phyloP scores from a whole-genome alignment of 1,140 invertebrate species.

The Bombus ignitus region DNA sequence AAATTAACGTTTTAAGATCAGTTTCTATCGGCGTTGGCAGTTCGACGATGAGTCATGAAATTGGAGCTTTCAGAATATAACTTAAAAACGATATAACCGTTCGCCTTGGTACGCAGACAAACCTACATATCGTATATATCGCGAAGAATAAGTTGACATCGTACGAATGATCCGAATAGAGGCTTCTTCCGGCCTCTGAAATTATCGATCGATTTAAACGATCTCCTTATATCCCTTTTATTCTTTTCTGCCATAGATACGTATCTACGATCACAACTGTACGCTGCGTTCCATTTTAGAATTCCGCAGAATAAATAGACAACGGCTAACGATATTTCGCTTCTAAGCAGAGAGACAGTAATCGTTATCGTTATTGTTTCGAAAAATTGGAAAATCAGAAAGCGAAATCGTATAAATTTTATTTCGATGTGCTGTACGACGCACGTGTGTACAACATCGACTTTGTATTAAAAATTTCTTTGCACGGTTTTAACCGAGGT shows the following conservation, averaged over 20 bases:
- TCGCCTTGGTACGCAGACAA: too few relatives aligned
- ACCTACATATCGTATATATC: too few relatives aligned
- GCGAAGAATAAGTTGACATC: too few relatives aligned
- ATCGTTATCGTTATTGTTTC: not conserved
- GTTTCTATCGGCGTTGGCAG: not conserved
- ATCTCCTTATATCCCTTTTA: not conserved
- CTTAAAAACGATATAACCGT: not conserved
- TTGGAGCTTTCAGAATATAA: not conserved
- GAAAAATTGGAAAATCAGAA: not conserved
- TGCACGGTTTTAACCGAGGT: too few relatives aligned
- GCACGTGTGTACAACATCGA: too few relatives aligned
- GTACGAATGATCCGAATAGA: too few relatives aligned
- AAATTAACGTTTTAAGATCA: not conserved
- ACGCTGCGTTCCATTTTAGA: not conserved
- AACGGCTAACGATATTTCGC: not conserved
- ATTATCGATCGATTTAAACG: too few relatives aligned
- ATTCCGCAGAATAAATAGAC: not conserved
- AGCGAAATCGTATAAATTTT: not conserved
- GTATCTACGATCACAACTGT: not conserved
- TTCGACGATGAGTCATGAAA: not conserved
- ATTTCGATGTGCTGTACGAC: too few relatives aligned
- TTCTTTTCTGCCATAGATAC: not conserved
- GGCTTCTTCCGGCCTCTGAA: too few relatives aligned
- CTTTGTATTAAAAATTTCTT: too few relatives aligned
- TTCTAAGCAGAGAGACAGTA: not conserved